phyloP scores from a whole-genome alignment of 2,888 invertebrate species.

The Drosophila monieri region DNA sequence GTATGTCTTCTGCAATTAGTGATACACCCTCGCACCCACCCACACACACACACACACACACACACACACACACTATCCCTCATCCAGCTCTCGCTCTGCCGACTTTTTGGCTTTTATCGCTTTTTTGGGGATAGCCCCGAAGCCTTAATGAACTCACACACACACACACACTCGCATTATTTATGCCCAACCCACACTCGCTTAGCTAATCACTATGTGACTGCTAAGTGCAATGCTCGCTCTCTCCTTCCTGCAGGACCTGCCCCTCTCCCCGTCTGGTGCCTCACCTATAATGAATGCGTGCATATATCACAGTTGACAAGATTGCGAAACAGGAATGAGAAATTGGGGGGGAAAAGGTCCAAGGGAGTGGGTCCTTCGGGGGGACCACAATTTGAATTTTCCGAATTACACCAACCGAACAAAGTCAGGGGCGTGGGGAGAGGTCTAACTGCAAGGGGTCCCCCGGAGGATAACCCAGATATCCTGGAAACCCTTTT shows the following conservation, averaged over 20 bases:
- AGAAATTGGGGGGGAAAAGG: constrained; percentile 21
- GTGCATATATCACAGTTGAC: constrained; percentile 47
- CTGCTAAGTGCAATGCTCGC: constrained; percentile 35
- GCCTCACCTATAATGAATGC: constrained; percentile 25
- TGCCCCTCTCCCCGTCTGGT: background rate
- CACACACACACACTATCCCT: constrained; percentile 1
- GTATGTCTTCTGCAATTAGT: constrained; percentile 64
- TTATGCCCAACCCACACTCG: constrained; percentile 28
- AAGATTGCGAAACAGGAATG: constrained; percentile 27
- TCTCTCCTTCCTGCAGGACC: background rate
- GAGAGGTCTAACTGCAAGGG: background rate
- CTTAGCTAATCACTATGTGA: constrained; percentile 30
- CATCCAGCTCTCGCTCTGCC: background rate
- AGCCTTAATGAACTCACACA: constrained; percentile 43
- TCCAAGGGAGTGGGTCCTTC: background rate
- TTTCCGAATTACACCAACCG: background rate
- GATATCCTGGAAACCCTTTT: background rate
- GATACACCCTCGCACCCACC: constrained; percentile 30
- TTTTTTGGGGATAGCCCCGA: constrained; percentile 8
- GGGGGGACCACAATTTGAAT: constrained; percentile 4
- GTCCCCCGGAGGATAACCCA: background rate
- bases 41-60: constrained; percentile 27
- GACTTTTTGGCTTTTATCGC: constrained; percentile 41
- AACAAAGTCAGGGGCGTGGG: background rate
- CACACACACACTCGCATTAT: constrained; percentile 30